These are phyloP conservation scores for Chaetodon trifasciatus DNA, from an alignment of 2,797 vertebrate genomes.

Conservation along the genomic window DNA sequence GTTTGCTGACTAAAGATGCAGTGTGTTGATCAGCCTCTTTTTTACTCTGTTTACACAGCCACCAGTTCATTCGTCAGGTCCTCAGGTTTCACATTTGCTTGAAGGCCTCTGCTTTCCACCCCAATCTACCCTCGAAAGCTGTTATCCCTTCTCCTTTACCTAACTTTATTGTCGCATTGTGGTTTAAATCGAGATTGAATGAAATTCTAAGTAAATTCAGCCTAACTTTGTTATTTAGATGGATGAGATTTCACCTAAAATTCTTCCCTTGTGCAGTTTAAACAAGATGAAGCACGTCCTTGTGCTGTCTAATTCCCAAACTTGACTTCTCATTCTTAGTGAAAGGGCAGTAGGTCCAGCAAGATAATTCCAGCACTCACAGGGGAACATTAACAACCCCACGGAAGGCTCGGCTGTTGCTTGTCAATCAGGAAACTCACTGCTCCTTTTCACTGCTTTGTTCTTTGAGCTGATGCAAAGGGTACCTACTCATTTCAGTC, in stretches of 20 bases:
- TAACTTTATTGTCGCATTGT: background rate
- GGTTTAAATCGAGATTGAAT: slow-evolving; percentile 12
- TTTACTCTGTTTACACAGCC: background rate
- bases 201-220: slow-evolving; percentile 16
- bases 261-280: slow-evolving; percentile 20
- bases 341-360: slow-evolving; percentile 58
- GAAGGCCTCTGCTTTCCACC: background rate
- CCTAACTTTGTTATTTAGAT: slow-evolving; percentile 20
- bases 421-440: slow-evolving; percentile 68
- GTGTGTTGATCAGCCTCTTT: background rate
- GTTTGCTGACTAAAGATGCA: background rate
- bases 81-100: background rate
- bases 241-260: slow-evolving; percentile 29
- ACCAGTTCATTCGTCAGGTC: background rate
- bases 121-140: background rate
- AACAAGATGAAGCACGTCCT: slow-evolving; percentile 44
- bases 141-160: background rate
- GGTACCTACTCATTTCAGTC: slow-evolving; percentile 55
- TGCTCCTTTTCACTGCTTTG: slow-evolving; percentile 60
- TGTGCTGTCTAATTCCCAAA: slow-evolving; percentile 53
- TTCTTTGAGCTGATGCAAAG: slow-evolving; percentile 68
- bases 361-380: slow-evolving; percentile 66
- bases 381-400: slow-evolving; percentile 65
- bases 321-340: slow-evolving; percentile 57
- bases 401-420: slow-evolving; percentile 45